Evolutionary conservation across 2,113 vertebrate genomes (phyloP), one percentile per base, ranked within the genome.

Genomic region (Sigmodon hispidus): DNA sequence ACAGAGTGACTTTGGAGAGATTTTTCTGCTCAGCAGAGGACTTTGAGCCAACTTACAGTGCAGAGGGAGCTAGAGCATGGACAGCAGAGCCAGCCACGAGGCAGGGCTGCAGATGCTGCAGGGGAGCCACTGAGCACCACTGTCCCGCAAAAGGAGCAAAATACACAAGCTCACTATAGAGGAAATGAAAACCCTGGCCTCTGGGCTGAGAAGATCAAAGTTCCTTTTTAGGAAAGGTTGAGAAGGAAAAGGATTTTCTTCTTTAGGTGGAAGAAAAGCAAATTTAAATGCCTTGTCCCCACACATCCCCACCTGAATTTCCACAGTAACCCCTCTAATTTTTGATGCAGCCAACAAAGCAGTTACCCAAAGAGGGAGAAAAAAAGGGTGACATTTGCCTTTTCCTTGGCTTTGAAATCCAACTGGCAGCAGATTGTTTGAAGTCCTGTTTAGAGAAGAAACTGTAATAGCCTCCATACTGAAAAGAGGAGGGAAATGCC

Each of bases 291-390:
- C 81, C 83, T 89, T 95, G 96, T 96, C 96, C 97, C 73, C 81
- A 34, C 48, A 65, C 96, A 55, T 50, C 95, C 85, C 61, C 94
- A 94, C 96, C 95, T 93, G 73, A 95, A 95, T 93, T 96, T 96
- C 93, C 94, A 93, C 22, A 86, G 97, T 96, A 92, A 36, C 88
- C 92, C 96, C 93, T 96, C 96, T 95, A 93, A 97, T 95, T 95
- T 81, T 70, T 97, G 96, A 97, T 94, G 97, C 48, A 59, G 87
- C 95, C 98, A 98, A 98, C 98, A 98, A 98, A 98, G 98, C 98
- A 97, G 98, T 97, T 96, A 97, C 94, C 96, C 96, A 96, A 97
- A 96, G 94, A 84, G 77, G 92, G 91, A 95, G 95, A 50, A 90
- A 95, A 94, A 96, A 97, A 92, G 91, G 97, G 94, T 96, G 96